phyloP scores from a whole-genome alignment of 1,140 invertebrate species.

The Spodoptera litura region DNA sequence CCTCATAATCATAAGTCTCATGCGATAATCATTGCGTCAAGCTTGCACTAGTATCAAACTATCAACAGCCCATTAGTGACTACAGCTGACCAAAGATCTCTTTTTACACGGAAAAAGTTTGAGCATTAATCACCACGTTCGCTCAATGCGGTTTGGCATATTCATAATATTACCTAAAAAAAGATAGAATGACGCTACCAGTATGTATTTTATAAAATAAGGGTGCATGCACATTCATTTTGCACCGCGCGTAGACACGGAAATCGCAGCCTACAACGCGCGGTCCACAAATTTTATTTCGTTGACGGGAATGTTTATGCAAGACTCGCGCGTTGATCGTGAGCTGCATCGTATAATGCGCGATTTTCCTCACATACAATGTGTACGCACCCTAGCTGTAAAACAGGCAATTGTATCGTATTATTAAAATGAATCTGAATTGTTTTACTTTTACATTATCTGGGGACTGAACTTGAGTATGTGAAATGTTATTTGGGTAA shows the following conservation, averaged over 20 bases:
- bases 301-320: constrained; percentile 27
- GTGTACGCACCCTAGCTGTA: constrained; percentile 11
- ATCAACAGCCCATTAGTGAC: no score
- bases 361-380: background rate
- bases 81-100: no score
- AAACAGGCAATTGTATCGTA: background rate
- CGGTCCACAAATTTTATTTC: constrained; percentile 17
- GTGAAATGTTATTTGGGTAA: constrained; percentile 6
- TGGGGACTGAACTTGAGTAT: background rate
- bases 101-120: no score
- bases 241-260: background rate
- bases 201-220: background rate
- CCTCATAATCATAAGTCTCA: no score
- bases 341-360: constrained; percentile 14
- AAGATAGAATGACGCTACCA: background rate
- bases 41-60: no score
- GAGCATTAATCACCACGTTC: no score
- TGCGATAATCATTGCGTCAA: no score
- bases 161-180: no score
- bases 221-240: background rate
- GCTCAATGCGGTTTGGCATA: no score
- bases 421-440: constrained; percentile 14
- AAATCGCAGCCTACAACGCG: constrained; percentile 3
- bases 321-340: constrained; percentile 17
- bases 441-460: constrained; percentile 6